Conservation (phyloP, 2,888 invertebrate species). For the Heterodera filipjevi region DNA sequence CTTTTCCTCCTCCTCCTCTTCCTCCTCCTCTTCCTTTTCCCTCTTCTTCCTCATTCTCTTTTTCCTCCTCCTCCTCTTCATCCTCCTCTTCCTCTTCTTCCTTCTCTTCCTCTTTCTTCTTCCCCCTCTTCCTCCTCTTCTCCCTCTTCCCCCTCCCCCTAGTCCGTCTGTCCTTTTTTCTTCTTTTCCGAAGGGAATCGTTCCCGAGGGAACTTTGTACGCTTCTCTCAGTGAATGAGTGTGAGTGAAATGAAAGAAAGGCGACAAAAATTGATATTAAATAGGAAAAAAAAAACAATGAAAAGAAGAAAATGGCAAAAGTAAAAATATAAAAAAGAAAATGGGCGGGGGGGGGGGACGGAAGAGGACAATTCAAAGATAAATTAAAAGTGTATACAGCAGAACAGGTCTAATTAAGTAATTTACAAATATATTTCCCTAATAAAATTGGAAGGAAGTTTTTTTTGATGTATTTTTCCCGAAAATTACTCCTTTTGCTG, state of each 20-base stretch:
- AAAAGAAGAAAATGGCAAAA: no score
- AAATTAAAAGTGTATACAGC: no score
- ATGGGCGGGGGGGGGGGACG: background rate
- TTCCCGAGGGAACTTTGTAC: slow-evolving; percentile 4
- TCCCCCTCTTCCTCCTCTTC: background rate
- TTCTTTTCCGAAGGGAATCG: background rate
- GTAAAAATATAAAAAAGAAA: background rate
- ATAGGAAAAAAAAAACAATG: background rate
- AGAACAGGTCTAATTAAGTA: no score
- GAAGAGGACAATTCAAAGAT: no score
- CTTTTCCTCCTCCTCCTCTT: background rate
- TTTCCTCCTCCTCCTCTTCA: background rate
- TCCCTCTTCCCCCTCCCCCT: background rate
- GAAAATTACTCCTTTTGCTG: no score
- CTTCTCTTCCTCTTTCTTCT: background rate
- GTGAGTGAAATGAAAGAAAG: slow-evolving; percentile 1
- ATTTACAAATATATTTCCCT: no score
- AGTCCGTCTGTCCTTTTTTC: background rate
- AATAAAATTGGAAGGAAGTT: no score
- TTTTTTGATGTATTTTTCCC: no score
- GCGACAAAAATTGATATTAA: slow-evolving; percentile 12
- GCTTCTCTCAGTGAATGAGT: background rate
- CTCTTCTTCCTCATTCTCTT: background rate
- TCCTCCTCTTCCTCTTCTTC: background rate
- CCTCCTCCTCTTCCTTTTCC: background rate